Conservation (phyloP, 1,140 invertebrate species). For the Charaxes varanes region DNA sequence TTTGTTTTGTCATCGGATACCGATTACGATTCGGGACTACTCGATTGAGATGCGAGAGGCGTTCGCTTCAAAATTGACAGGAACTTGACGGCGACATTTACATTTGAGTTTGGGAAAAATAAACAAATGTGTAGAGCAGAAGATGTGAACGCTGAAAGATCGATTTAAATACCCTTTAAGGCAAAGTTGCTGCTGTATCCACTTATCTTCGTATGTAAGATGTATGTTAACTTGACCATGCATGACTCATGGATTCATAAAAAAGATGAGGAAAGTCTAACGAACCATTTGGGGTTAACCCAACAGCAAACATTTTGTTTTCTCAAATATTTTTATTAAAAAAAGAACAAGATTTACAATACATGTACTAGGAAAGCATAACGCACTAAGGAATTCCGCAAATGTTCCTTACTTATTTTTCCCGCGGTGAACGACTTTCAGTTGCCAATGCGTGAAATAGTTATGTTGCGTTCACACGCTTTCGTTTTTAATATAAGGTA, state of each 20-base stretch:
- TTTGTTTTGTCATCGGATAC: conserved; percentile 30
- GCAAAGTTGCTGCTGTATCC: too few relatives aligned
- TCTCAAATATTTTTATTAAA: too few relatives aligned
- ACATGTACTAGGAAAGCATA: conserved; percentile 18
- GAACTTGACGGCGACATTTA: background rate
- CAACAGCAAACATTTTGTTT: too few relatives aligned
- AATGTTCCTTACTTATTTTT: conserved; percentile 10
- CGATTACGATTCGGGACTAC: conserved; percentile 24
- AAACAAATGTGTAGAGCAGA: background rate
- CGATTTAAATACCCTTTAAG: too few relatives aligned
- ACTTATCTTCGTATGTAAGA: too few relatives aligned
- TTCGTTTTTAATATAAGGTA: conserved; percentile 16
- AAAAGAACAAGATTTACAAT: too few relatives aligned
- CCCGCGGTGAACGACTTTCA: conserved; percentile 16
- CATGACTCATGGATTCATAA: too few relatives aligned
- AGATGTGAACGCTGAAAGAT: background rate
- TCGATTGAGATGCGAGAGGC: conserved; percentile 18
- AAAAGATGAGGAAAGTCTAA: too few relatives aligned
- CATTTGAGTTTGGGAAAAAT: background rate
- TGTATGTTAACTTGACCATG: too few relatives aligned
- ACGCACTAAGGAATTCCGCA: conserved; percentile 2
- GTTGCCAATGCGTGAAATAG: conserved; percentile 15
- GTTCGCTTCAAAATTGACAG: conserved; percentile 8
- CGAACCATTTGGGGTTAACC: too few relatives aligned
- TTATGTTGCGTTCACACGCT: conserved; percentile 19